Evolutionary conservation across 1,140 invertebrate species (phyloP), one percentile per base, ranked within the genome.

Genomic region (Macrobrachium nipponense): DNA sequence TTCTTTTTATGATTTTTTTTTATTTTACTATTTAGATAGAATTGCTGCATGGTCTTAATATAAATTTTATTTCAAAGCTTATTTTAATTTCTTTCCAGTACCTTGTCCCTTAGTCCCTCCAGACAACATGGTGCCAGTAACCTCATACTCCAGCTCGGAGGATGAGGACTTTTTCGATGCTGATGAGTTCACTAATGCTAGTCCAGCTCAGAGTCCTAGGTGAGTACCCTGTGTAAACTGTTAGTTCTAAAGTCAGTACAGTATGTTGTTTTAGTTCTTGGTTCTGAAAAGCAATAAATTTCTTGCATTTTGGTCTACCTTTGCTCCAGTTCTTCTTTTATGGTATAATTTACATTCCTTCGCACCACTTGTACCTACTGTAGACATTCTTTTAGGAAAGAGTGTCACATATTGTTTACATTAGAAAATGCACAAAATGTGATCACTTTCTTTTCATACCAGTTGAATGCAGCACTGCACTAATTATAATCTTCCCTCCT

Each of bases 141-240:
- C 95, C 76, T 98, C 97, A 0, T 99, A 98, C 91, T 98, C 97
- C 0, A 98, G 96, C 90, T 98, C 97, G 61, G 98, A 99, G 82
- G 93, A 94, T 89, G 97, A 99, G 88, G 97, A 98, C 91, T 99
- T 97, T 91, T 98, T 94, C 91, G 97, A 99, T 93, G 97, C 97
- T 12, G 95, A 96, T 88, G 97, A 98, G 23, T 87, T 88, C 60
- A 80, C 88, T n/a, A 61, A 80, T 27, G 61, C 87, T 36, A 83
- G 75, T 15, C 68, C 80, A 0, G 60, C 85, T 12, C 85, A 86
- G 85, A 86, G 85, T 27, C 85, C 85, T 10, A 87, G 85, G 87
- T 88, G 68, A 86, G 87, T 88, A 82, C 61, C 43, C 17, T 2
- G 43, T 51, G 20, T 66, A 8, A 14, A 51, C 43, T 18, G n/a